Evolutionary conservation across 2,888 invertebrate species (phyloP).

Genomic region (Pristionchus fissidentatus): DNA sequence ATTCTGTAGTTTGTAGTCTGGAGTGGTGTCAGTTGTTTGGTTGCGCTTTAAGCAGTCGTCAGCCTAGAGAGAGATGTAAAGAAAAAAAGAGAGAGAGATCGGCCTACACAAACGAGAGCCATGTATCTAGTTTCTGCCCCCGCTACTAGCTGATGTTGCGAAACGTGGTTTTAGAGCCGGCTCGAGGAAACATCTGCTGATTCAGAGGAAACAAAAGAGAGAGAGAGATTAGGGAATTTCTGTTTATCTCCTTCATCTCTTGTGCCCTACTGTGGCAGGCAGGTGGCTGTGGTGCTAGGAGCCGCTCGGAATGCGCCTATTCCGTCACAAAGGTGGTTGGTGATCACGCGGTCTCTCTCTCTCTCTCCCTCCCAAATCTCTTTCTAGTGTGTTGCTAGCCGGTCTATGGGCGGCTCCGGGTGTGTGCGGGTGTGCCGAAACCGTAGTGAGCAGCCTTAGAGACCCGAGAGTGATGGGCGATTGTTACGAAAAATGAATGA

Average conservation of each 20-base stretch:
- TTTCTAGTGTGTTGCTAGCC: constrained; percentile 16
- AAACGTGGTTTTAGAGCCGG: too few relatives aligned
- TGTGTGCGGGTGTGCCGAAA: not conserved
- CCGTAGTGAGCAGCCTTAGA: constrained; percentile 9
- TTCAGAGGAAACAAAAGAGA: too few relatives aligned
- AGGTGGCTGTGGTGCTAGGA: too few relatives aligned
- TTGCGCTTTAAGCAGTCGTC: too few relatives aligned
- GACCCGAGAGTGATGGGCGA: not conserved
- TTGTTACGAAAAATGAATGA: too few relatives aligned
- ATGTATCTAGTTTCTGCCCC: constrained; percentile 12
- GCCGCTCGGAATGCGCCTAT: too few relatives aligned
- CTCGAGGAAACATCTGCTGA: too few relatives aligned
- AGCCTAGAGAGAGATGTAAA: too few relatives aligned
- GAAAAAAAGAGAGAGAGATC: constrained; percentile 15
- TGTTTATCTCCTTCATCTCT: not conserved
- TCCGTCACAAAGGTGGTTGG: too few relatives aligned
- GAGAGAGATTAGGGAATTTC: too few relatives aligned
- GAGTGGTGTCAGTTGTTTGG: not conserved
- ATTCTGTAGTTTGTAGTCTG: constrained; percentile 15
- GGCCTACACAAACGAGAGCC: not conserved
- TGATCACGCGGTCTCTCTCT: too few relatives aligned
- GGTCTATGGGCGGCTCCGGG: too few relatives aligned
- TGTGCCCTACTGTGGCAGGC: not conserved
- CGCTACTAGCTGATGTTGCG: not conserved
- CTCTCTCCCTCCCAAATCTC: not conserved